Evolutionary conservation across 2,888 invertebrate genomes (phyloP).

Genomic region (Allolobophora icterica): DNA sequence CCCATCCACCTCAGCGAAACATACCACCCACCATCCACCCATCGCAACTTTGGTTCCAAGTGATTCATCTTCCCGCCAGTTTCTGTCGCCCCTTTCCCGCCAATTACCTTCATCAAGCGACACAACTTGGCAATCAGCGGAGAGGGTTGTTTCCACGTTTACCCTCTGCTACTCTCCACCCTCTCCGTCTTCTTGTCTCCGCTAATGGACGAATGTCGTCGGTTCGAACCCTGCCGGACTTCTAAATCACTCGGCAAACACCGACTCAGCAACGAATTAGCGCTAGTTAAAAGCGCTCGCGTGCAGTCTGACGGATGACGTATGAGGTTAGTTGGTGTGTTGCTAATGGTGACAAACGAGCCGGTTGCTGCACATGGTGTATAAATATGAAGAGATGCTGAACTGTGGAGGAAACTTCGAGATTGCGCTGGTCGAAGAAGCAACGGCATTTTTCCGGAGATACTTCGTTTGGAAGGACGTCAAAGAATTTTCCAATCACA

Average conservation of each 20-base stretch:
- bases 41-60: background rate
- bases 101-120: background rate
- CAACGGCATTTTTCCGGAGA: background rate
- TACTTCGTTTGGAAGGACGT: background rate
- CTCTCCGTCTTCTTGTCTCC: background rate
- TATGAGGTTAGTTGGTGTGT: background rate
- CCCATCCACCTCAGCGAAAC: background rate
- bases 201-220: background rate
- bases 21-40: too few species aligned
- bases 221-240: background rate
- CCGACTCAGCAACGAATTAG: background rate
- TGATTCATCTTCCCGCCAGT: background rate
- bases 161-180: background rate
- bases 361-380: background rate
- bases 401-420: background rate
- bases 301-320: background rate
- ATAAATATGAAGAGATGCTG: background rate
- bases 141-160: background rate
- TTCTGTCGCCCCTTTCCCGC: background rate
- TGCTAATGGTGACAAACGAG: slow-evolving; percentile 12
- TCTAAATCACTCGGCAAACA: background rate
- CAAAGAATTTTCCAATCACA: background rate
- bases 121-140: background rate
- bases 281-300: background rate
- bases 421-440: background rate